phyloP scores from a whole-genome alignment of 2,888 invertebrate species.

The Tanytarsus gracilentus region DNA sequence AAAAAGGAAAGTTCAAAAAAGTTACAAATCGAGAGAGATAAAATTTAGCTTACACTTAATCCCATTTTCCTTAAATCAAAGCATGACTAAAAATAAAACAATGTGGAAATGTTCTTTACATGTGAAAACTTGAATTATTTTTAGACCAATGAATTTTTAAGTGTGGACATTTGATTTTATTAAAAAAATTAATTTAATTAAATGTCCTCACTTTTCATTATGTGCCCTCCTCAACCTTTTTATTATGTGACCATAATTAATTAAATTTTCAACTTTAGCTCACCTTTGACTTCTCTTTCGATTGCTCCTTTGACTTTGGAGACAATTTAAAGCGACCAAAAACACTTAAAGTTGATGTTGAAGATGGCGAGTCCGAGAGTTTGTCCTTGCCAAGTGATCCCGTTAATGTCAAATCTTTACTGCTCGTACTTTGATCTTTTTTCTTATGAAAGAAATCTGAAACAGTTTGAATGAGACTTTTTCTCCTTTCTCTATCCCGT shows the following conservation, averaged over 20 bases:
- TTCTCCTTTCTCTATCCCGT: conserved; percentile 57
- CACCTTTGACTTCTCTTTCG: conserved; percentile 56
- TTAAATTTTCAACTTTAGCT: conserved; percentile 31
- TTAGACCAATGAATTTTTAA: too few species aligned
- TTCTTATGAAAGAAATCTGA: conserved; percentile 74
- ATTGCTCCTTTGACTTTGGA: conserved; percentile 43
- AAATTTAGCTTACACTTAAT: conserved; percentile 41
- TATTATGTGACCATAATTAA: neutral
- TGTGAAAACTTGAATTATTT: neutral
- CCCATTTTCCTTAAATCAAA: conserved; percentile 47
- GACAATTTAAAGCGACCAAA: conserved; percentile 53
- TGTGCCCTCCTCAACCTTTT: neutral
- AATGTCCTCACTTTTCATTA: too few species aligned
- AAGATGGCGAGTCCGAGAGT: conserved; percentile 31
- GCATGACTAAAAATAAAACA: conserved; percentile 47
- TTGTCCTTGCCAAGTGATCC: conserved; percentile 7
- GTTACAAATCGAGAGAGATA: conserved; percentile 11
- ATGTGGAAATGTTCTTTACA: neutral
- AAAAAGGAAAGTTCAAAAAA: conserved; percentile 31
- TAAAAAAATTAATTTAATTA: too few species aligned
- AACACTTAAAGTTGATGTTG: conserved; percentile 36
- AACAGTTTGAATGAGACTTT: conserved; percentile 75
- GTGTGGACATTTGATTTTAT: too few species aligned
- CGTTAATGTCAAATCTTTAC: conserved; percentile 49
- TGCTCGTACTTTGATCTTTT: conserved; percentile 54